Conservation (phyloP, 2,797 vertebrate species). For the Silurus lanzhouensis region DNA sequence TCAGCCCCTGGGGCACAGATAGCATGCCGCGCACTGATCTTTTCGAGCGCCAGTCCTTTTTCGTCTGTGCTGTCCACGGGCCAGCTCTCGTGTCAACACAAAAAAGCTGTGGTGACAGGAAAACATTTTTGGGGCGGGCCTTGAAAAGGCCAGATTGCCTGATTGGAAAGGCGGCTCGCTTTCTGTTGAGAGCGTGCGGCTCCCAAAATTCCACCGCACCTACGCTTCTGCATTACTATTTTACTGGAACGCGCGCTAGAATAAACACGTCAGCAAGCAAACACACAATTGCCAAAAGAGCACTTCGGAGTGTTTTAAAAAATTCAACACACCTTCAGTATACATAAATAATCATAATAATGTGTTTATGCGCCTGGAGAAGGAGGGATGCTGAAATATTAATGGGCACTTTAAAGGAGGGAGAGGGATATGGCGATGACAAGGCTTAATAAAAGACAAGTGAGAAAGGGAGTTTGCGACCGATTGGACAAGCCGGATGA, state of each 20-base stretch:
- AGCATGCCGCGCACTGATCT: slow-evolving; percentile 75
- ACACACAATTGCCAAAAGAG: slow-evolving; percentile 70
- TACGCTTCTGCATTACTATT: slow-evolving; percentile 74
- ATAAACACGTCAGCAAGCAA: slow-evolving; percentile 74
- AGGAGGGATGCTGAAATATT: slow-evolving; percentile 56
- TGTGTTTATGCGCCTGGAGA: slow-evolving; percentile 75
- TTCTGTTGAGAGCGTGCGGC: slow-evolving; percentile 67
- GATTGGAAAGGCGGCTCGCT: slow-evolving; percentile 54
- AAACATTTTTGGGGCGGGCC: slow-evolving; percentile 60
- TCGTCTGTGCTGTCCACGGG: slow-evolving; percentile 27
- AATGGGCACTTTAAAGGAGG: slow-evolving; percentile 67
- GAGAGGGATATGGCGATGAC: slow-evolving; percentile 65
- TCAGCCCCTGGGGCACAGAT: slow-evolving; percentile 65
- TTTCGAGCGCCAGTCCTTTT: slow-evolving; percentile 63
- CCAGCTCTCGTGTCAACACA: slow-evolving; percentile 71
- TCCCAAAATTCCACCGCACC: slow-evolving; percentile 70
- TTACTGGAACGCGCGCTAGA: slow-evolving; percentile 68
- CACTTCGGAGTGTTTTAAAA: slow-evolving; percentile 74
- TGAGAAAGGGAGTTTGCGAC: slow-evolving; percentile 23
- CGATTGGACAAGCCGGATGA: neutral
- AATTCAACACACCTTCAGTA: slow-evolving; percentile 73
- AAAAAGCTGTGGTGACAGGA: slow-evolving; percentile 64
- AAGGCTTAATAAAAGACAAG: slow-evolving; percentile 68
- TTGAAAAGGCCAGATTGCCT: slow-evolving; percentile 49
- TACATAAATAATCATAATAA: slow-evolving; percentile 86